A percentile compares a stretch with the other conserved stretches of the same genome.
phyloP scores from a whole-genome alignment of 2,888 invertebrate genomes.

The Mantis religiosa region DNA sequence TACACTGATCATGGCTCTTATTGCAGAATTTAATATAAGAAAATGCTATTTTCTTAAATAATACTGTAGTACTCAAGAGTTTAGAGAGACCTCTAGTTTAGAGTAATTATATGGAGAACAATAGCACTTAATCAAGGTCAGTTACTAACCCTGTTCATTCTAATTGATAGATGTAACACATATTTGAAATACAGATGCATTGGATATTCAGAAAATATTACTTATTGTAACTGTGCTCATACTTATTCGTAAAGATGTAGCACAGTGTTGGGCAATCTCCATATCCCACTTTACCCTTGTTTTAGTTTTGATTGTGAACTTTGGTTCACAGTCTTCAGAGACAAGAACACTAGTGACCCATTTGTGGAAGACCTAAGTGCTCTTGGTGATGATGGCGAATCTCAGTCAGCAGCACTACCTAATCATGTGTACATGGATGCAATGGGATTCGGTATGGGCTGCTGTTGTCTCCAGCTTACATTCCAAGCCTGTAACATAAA shows the following conservation, averaged over 20 bases:
- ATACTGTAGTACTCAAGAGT: too few relatives aligned
- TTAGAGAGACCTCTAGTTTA: too few relatives aligned
- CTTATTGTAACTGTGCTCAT: not conserved
- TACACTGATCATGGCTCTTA: too few relatives aligned
- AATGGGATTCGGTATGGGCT: constrained; percentile 99
- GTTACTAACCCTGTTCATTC: too few relatives aligned
- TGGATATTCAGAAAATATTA: too few relatives aligned
- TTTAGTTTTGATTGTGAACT: constrained; percentile 32
- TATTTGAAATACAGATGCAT: too few relatives aligned
- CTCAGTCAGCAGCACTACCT: constrained; percentile 64
- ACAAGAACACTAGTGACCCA: constrained; percentile 79
- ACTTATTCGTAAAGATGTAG: not conserved
- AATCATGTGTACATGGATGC: constrained; percentile 98
- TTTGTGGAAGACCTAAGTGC: constrained; percentile 59
- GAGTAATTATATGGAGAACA: too few relatives aligned
- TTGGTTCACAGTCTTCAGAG: constrained; percentile 70
- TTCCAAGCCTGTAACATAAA: constrained; percentile 96
- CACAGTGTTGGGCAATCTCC: not conserved
- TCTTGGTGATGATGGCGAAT: constrained; percentile 62
- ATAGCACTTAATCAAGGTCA: too few relatives aligned
- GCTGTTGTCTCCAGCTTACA: constrained; percentile 92
- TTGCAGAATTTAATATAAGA: too few relatives aligned
- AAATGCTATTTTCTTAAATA: too few relatives aligned
- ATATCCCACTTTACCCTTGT: not conserved
- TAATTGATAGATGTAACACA: too few relatives aligned